Base-by-base conservation (phyloP, 2,888 invertebrate species). In the Parnassius smintheus region DNA sequence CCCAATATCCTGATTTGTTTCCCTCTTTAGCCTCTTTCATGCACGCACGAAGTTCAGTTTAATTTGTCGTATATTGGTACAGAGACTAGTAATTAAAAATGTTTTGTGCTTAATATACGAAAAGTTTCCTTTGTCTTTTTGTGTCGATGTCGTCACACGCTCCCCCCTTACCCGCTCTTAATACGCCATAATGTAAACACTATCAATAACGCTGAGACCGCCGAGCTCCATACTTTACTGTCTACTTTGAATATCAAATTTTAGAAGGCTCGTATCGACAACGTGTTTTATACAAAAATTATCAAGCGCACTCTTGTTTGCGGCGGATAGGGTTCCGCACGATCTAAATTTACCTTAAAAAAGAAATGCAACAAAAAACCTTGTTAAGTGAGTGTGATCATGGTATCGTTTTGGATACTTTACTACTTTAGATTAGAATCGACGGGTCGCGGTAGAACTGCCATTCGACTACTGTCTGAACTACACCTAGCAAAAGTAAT, bases 241-340 rank as follows among this genome's bases (percentile, higher is more conserved):
- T 57, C 57, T 57, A 57, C 57, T 57, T 57, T 57, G 57, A 57
- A 57, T 57, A 57, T 57, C 41, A 57, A 57, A 57, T 57, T 50
- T 57, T 50, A 35, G 57, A 56, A 56, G 56, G 56, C 49, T 46
- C 56, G 55, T 42, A 44, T 44, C 44, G 18, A 44, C 13, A 11
- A 55, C 44, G 49, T 13, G 49, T 49, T 49, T 49, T 49, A 49
- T 49, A 49, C 49, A 49, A 49, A 44, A 55, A 18, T 55, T 45
- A 55, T 35, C 45, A 13, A 45, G 55, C 44, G 18, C 55, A 35
- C 35, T n/a, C 35, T 41, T 53, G 53, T 53, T 9, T 41, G 42
- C 9, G 41, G 2, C 22, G 53, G 48, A 13, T 18, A 12, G 49
- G 49, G 49, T 49, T 49, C 49, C 49, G 49, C 12, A 49, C 49